These are phyloP conservation scores for Pocillopora grandis DNA, from an alignment of 92 coral and sea anemone species.

Conservation along the genomic window DNA sequence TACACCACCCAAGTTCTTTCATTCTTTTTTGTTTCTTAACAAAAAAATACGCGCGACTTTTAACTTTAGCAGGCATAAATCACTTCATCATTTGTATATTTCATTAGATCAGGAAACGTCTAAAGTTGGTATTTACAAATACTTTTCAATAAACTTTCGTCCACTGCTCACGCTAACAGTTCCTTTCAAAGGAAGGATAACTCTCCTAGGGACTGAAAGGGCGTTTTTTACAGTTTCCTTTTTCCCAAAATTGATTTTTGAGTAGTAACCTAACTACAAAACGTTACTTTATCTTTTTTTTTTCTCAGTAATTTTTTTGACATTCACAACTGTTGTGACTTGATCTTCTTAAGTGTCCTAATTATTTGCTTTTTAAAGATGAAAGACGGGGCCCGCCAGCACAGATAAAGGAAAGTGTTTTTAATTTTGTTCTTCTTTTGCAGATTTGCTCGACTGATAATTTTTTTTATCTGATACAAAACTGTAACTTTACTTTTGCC, in stretches of 20 bases:
- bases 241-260: not conserved
- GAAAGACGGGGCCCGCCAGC: slow-evolving; percentile 39
- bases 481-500: slow-evolving; percentile 37
- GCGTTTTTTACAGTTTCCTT: not conserved
- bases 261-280: not conserved
- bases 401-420: not conserved
- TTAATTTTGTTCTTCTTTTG: not conserved
- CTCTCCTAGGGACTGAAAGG: not conserved
- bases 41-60: not conserved
- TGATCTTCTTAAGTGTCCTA: not conserved
- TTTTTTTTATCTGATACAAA: slow-evolving; percentile 34
- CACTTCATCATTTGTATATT: slow-evolving; percentile 21
- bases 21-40: not conserved
- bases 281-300: not conserved
- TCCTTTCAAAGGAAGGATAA: not conserved
- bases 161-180: not conserved
- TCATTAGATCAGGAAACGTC: slow-evolving; percentile 30
- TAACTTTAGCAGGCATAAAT: slow-evolving; percentile 16
- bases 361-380: slow-evolving; percentile 41
- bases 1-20: not conserved
- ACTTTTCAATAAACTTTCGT: not conserved
- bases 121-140: slow-evolving; percentile 27
- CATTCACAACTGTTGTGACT: not conserved
- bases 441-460: slow-evolving; percentile 26
- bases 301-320: not conserved